phyloP scores from a whole-genome alignment of 2,888 invertebrate genomes.

The Lochmaea capreae region DNA sequence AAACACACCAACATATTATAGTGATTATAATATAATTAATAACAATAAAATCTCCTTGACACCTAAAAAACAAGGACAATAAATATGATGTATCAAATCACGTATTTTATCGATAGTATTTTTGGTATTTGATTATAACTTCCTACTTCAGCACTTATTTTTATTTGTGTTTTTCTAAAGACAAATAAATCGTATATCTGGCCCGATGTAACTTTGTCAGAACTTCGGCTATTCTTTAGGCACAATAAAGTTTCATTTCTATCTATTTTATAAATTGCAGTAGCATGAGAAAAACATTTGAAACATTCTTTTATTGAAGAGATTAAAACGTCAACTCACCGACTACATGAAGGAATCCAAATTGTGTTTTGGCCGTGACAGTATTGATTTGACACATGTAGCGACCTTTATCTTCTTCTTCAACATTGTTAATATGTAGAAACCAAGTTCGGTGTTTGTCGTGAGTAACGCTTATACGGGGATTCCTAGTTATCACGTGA shows the following conservation, averaged over 20 bases:
- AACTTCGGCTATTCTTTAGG: conserved; percentile 6
- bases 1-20: too few species aligned
- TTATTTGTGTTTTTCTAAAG: conserved; percentile 6
- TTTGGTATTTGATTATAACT: conserved; percentile 8
- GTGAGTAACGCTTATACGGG: conserved; percentile 90
- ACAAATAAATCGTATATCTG: conserved; percentile 11
- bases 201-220: not conserved
- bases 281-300: conserved; percentile 12
- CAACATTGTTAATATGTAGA: conserved; percentile 91
- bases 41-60: not conserved
- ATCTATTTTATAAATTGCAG: conserved; percentile 15
- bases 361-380: conserved; percentile 91
- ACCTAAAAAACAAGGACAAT: not conserved
- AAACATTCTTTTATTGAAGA: conserved; percentile 19
- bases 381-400: conserved; percentile 97
- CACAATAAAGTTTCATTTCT: conserved; percentile 16
- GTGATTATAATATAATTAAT: not conserved
- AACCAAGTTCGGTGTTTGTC: conserved; percentile 94
- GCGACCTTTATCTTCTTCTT: conserved; percentile 90
- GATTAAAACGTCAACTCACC: conserved; percentile 72
- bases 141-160: conserved; percentile 4
- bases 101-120: not conserved
- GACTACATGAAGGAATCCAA: conserved; percentile 91
- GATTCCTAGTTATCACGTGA: conserved; percentile 94
- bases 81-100: not conserved